Evolutionary conservation across 2,888 invertebrate species (phyloP).

Genomic region (Morpho achilles): DNA sequence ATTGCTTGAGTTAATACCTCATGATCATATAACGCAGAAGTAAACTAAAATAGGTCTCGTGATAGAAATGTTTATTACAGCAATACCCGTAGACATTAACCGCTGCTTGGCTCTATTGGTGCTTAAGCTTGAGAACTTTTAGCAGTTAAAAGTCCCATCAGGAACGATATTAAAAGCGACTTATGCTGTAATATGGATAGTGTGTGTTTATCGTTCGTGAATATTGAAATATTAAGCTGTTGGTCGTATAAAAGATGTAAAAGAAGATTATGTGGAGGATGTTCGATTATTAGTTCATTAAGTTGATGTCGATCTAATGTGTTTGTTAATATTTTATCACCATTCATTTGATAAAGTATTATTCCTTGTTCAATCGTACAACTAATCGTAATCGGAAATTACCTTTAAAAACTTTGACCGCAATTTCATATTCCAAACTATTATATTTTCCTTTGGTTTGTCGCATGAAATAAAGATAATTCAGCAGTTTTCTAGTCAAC

Average conservation of each 20-base stretch:
- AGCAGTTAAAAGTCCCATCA: conserved; percentile 21
- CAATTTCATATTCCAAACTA: too few relatives aligned
- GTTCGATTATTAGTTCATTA: too few relatives aligned
- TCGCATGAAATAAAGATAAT: too few relatives aligned
- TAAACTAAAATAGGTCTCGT: conserved; percentile 6
- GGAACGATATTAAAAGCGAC: conserved; percentile 6
- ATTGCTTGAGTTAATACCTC: background rate
- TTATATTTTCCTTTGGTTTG: too few relatives aligned
- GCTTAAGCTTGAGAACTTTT: conserved; percentile 16
- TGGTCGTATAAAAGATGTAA: background rate
- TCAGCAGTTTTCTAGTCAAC: too few relatives aligned
- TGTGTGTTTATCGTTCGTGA: background rate
- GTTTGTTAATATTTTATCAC: too few relatives aligned
- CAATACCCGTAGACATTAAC: conserved; percentile 17
- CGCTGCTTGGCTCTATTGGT: conserved; percentile 10
- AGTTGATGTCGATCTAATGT: too few relatives aligned
- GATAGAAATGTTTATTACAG: conserved; percentile 20
- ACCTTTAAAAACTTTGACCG: too few relatives aligned
- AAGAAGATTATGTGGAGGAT: too few relatives aligned
- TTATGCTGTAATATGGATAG: conserved; percentile 5
- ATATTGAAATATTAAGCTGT: conserved; percentile 1
- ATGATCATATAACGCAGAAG: background rate
- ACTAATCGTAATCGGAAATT: too few relatives aligned
- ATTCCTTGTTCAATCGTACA: too few relatives aligned
- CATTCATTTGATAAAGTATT: too few relatives aligned